Evolutionary conservation across 2,888 invertebrate species (phyloP), one percentile per base, ranked within the genome.

Genomic region (Leptura quadrifasciata): DNA sequence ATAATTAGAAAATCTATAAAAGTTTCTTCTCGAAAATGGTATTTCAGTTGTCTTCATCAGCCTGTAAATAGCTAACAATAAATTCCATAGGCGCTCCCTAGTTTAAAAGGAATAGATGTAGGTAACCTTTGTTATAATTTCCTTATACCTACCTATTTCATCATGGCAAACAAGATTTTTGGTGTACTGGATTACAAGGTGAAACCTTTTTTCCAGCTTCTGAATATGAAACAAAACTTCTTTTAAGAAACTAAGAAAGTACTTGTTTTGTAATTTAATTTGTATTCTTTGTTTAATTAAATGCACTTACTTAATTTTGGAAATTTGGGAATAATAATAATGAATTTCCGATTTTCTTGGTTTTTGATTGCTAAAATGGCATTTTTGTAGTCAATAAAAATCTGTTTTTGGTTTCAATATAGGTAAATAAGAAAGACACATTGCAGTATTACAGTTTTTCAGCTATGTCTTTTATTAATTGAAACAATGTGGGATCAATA

Each of bases 121-220:
- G 58, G 15, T 61, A 71, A 71, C 71, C 71, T 71, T 71, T 71
- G 52, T 24, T 71, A 61, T 61, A 71, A 52, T 71, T 71, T 71
- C 71, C 71, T 47, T 52, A 60, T 68, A 47, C 31, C 18, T 57
- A 68, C 39, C 17, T 47, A 18, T 74, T 76, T 74, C 64, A 70
- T 74, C 76, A 76, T 9, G 76, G 74, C 73, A 74, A 76, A 71
- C 76, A 24, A 57, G 76, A 74, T 74, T 76, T 74, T 68, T 55
- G 55, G 55, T 8, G 27, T 6, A 31, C 64, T 69, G 52, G 47
- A 64, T 70, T 24, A 39, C 70, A 70, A 75, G 74, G 74, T 65
- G 60, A 74, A 39, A 18, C 24, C n/a, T 39, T 21, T 12, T 69
- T 58, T 20, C 18, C 20, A 20, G 20, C 15, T 57, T 10, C 18